Evolutionary conservation across 2,888 invertebrate genomes (phyloP).

Genomic region (Diarsia dahlii): DNA sequence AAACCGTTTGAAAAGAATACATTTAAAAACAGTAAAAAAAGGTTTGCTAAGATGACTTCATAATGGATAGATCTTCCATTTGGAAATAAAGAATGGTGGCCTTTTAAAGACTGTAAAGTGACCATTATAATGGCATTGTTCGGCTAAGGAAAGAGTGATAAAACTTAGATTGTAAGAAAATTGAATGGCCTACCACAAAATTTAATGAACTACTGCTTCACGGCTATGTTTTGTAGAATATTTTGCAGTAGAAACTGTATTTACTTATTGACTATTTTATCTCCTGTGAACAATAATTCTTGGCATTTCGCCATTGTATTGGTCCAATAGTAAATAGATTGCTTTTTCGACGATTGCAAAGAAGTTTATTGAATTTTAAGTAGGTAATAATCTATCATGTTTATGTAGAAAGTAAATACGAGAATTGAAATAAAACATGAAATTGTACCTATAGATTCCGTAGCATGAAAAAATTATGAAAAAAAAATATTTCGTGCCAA

Average conservation of each 20-base stretch:
- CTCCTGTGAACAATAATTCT: slow-evolving; percentile 40
- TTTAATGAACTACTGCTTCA: slow-evolving; percentile 7
- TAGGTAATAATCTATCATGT: not conserved
- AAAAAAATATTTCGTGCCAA: slow-evolving; percentile 22
- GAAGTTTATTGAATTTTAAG: not conserved
- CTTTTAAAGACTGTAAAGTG: slow-evolving; percentile 39
- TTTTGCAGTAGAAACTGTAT: slow-evolving; percentile 4
- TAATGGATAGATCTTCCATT: not conserved
- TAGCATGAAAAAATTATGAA: not conserved
- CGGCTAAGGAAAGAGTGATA: slow-evolving; percentile 15
- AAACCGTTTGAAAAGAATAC: not conserved
- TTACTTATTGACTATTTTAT: slow-evolving; percentile 17
- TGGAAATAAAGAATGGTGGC: slow-evolving; percentile 7
- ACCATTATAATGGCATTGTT: slow-evolving; percentile 33
- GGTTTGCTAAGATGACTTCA: not conserved
- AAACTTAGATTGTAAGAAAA: slow-evolving; percentile 39
- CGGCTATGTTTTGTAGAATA: slow-evolving; percentile 1
- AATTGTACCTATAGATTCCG: not conserved
- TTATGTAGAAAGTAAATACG: not conserved
- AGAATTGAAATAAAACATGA: not conserved
- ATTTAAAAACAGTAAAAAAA: not conserved
- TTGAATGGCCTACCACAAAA: slow-evolving; percentile 28
- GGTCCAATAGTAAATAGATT: slow-evolving; percentile 1
- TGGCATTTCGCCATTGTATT: not conserved
- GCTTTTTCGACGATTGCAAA: not conserved